Percentiles rank a stretch among this genome's conserved stretches.
Evolutionary conservation across 2,797 vertebrate species (phyloP).

Genomic region (Lerista edwardsae): DNA sequence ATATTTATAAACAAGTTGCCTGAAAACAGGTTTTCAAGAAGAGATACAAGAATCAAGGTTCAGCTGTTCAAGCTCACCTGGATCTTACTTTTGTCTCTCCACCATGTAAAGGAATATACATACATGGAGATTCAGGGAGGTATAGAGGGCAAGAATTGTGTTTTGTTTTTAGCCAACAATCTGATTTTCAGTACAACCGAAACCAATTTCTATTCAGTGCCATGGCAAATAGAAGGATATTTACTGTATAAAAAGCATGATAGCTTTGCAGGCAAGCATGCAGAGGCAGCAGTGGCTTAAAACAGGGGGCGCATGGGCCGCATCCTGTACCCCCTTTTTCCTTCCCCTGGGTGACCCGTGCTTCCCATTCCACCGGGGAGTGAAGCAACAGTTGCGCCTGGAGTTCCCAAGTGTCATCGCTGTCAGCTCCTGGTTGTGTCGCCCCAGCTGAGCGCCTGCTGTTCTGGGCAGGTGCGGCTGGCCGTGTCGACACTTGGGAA

Average conservation of each 20-base stretch:
- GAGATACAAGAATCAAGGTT: neutral
- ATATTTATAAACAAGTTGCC: neutral
- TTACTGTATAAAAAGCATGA: neutral
- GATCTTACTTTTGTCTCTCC: neutral
- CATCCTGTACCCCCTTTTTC: too few relatives aligned
- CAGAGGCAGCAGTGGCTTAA: neutral
- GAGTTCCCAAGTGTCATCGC: too few relatives aligned
- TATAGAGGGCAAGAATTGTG: neutral
- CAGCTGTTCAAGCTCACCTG: neutral
- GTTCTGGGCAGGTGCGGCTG: too few relatives aligned
- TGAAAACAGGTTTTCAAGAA: neutral
- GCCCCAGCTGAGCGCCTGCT: too few relatives aligned
- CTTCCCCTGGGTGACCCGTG: too few relatives aligned
- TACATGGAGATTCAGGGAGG: neutral
- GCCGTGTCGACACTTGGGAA: too few relatives aligned
- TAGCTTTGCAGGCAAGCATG: too few relatives aligned
- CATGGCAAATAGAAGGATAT: neutral
- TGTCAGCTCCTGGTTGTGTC: too few relatives aligned
- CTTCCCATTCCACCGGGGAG: too few relatives aligned
- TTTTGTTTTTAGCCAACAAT: neutral
- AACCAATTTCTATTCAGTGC: neutral
- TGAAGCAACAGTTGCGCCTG: too few relatives aligned
- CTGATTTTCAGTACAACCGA: neutral
- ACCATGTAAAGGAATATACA: neutral
- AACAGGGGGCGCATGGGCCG: too few relatives aligned